phyloP scores from a whole-genome alignment of 2,888 invertebrate genomes.

The Hermodice carunculata region DNA sequence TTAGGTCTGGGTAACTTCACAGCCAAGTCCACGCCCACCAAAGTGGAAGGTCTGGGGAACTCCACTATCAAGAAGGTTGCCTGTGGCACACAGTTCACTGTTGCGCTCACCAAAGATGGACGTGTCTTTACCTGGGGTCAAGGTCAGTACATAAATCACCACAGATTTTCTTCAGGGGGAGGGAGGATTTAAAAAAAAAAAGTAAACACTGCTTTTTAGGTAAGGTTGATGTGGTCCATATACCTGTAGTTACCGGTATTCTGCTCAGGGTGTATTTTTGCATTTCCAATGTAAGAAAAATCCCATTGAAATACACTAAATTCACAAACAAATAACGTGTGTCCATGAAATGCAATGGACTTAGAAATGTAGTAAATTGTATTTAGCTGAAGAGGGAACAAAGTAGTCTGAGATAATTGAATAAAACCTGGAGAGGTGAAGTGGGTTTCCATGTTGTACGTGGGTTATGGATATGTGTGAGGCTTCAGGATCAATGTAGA shows the following conservation, averaged over 20 bases:
- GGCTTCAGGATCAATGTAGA: neutral
- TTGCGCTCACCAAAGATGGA: conserved; percentile 76
- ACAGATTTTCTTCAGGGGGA: too few species aligned
- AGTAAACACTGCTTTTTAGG: neutral
- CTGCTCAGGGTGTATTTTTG: too few species aligned
- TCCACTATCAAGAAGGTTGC: conserved; percentile 75
- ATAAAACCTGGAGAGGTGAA: too few species aligned
- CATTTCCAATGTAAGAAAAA: too few species aligned
- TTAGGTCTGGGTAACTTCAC: conserved; percentile 71
- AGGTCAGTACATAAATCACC: conserved; percentile 51
- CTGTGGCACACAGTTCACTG: conserved; percentile 77
- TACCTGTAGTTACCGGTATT: too few species aligned
- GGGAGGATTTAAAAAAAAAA: too few species aligned
- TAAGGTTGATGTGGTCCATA: neutral
- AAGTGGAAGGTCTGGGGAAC: conserved; percentile 74
- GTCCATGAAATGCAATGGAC: too few species aligned
- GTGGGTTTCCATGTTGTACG: neutral
- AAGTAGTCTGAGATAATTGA: too few species aligned
- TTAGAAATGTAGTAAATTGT: too few species aligned
- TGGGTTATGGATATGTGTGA: neutral
- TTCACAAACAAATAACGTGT: too few species aligned
- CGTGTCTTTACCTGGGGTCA: conserved; percentile 76
- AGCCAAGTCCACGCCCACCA: conserved; percentile 68
- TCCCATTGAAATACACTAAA: too few species aligned
- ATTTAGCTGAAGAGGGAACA: too few species aligned